A percentile compares a stretch with the other conserved stretches of the same genome.
Evolutionary conservation across 1,140 invertebrate species (phyloP).

Genomic region (Caerostris extrusa): DNA sequence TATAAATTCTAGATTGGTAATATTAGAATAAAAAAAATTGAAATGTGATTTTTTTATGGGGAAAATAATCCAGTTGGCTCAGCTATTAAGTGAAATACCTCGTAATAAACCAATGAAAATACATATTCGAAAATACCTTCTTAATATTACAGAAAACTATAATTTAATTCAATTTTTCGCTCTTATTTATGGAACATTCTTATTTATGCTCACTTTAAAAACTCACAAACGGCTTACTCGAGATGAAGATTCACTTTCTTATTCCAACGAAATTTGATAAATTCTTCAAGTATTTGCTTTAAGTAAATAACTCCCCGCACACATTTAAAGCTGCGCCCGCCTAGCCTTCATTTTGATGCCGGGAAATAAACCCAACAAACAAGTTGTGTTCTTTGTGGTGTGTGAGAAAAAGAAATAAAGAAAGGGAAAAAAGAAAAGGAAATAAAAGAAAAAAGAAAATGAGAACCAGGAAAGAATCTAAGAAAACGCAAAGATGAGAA

Average conservation of each 20-base stretch:
- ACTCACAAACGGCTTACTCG: too few relatives aligned
- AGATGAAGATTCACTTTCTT: not conserved
- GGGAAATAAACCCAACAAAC: not conserved
- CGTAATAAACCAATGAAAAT: too few relatives aligned
- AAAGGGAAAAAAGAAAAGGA: not conserved
- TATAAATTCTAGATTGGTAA: too few relatives aligned
- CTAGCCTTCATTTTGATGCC: not conserved
- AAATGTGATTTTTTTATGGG: too few relatives aligned
- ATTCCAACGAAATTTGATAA: not conserved
- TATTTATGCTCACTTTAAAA: too few relatives aligned
- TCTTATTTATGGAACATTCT: too few relatives aligned
- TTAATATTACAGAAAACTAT: too few relatives aligned
- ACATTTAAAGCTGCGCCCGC: not conserved
- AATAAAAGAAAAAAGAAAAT: not conserved
- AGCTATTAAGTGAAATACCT: too few relatives aligned
- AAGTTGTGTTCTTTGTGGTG: conserved; percentile 19
- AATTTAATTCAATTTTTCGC: too few relatives aligned
- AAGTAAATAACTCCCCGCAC: not conserved
- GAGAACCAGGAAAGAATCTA: not conserved
- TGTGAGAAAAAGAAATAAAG: not conserved
- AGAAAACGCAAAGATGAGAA: not conserved
- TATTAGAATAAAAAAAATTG: too few relatives aligned
- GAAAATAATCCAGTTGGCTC: too few relatives aligned
- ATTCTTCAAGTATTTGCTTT: not conserved
- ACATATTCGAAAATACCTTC: too few relatives aligned